Conservation (phyloP, 2,113 vertebrate species). For the Naja naja region DNA sequence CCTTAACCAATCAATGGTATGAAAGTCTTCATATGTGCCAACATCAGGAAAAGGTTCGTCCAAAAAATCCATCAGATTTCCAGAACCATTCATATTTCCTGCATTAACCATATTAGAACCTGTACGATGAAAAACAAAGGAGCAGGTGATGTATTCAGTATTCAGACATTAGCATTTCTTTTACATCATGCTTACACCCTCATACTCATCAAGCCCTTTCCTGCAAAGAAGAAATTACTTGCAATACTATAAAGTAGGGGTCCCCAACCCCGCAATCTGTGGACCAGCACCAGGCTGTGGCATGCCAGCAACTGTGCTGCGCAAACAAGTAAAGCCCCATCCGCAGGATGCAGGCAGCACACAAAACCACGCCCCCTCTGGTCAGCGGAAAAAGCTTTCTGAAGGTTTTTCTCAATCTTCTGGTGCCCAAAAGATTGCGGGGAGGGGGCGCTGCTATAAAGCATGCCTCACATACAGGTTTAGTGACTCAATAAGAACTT, state of each 20-base stretch:
- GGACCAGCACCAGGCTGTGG: too few relatives aligned
- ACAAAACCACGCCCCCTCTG: too few relatives aligned
- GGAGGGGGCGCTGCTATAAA: too few relatives aligned
- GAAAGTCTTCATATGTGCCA: conserved; percentile 94
- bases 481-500: neutral
- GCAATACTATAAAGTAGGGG: neutral
- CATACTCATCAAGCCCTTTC: neutral
- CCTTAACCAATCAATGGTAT: conserved; percentile 97
- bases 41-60: conserved; percentile 95
- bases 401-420: too few relatives aligned
- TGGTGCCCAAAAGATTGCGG: too few relatives aligned
- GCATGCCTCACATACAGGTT: neutral
- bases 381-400: too few relatives aligned
- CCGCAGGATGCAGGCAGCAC: too few relatives aligned
- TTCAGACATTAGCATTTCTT: neutral
- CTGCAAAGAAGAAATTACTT: neutral
- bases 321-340: too few relatives aligned
- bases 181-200: neutral
- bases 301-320: too few relatives aligned
- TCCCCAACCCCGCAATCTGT: too few relatives aligned
- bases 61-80: conserved; percentile 96
- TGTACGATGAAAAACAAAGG: conserved; percentile 40
- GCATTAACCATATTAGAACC: conserved; percentile 81
- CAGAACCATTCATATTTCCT: conserved; percentile 87
- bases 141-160: neutral